phyloP scores from a whole-genome alignment of 2,888 invertebrate genomes.

The Troides oblongomaculatus region DNA sequence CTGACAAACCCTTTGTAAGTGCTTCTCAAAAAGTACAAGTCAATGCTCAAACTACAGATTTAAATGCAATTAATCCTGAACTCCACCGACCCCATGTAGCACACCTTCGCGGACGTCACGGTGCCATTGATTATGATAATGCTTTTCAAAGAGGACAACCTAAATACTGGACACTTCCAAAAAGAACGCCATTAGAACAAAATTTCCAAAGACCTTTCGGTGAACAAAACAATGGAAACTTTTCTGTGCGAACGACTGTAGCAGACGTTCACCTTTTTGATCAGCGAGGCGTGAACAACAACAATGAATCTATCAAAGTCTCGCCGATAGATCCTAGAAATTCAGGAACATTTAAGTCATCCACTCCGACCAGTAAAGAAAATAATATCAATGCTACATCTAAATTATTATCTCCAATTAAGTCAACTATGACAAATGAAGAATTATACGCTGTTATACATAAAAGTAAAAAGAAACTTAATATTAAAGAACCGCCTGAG shows the following conservation, averaged over 20 bases:
- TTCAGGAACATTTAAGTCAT: slow-evolving; percentile 82
- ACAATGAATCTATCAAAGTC: slow-evolving; percentile 76
- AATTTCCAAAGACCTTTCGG: slow-evolving; percentile 35
- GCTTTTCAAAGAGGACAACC: slow-evolving; percentile 57
- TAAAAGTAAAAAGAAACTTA: slow-evolving; percentile 86
- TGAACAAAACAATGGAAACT: slow-evolving; percentile 41
- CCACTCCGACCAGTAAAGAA: slow-evolving; percentile 82
- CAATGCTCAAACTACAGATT: slow-evolving; percentile 50
- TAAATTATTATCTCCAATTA: slow-evolving; percentile 82
- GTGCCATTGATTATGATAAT: slow-evolving; percentile 57
- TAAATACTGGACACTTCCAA: slow-evolving; percentile 82
- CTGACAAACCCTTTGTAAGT: slow-evolving; percentile 69
- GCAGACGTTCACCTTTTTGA: slow-evolving; percentile 39
- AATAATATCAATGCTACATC: slow-evolving; percentile 73
- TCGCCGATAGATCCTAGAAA: slow-evolving; percentile 85
- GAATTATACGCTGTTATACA: slow-evolving; percentile 88
- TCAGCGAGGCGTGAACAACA: slow-evolving; percentile 34
- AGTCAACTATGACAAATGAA: slow-evolving; percentile 88
- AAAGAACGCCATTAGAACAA: slow-evolving; percentile 50
- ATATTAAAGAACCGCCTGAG: slow-evolving; percentile 80
- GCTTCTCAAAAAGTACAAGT: slow-evolving; percentile 39
- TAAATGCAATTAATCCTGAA: slow-evolving; percentile 57
- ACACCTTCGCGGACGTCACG: slow-evolving; percentile 62
- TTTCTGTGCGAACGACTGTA: slow-evolving; percentile 43
- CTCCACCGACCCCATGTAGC: slow-evolving; percentile 58